phyloP scores from a whole-genome alignment of 2,797 vertebrate genomes.

The Alcedo quadribrachys region DNA sequence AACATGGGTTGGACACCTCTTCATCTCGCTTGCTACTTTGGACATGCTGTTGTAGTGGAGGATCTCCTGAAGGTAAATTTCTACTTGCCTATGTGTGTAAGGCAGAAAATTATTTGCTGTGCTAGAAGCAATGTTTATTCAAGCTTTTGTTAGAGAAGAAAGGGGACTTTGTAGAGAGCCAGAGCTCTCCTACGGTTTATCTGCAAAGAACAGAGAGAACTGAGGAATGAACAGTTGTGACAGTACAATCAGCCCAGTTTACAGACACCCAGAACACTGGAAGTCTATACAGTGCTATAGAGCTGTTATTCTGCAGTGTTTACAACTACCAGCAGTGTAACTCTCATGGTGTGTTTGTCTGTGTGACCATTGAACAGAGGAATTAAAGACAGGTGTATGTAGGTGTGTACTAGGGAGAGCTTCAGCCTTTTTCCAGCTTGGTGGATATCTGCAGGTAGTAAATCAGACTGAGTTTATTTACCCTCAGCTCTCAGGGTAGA shows the following conservation, averaged over 20 bases:
- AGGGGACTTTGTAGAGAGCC: background rate
- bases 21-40: constrained; percentile 90
- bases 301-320: background rate
- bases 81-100: background rate
- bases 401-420: background rate
- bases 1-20: constrained; percentile 90
- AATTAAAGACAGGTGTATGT: fast-evolving
- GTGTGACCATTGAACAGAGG: background rate
- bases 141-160: background rate
- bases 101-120: background rate
- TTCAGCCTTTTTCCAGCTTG: background rate
- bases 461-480: background rate
- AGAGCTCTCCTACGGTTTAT: background rate
- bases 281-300: background rate
- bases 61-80: constrained; percentile 88
- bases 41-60: constrained; percentile 86
- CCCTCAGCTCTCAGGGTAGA: background rate
- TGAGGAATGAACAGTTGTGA: background rate
- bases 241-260: background rate
- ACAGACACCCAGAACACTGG: background rate
- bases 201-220: background rate
- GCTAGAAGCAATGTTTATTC: background rate
- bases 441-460: background rate
- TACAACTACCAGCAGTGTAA: background rate
- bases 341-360: background rate